Percentiles rank a stretch among this genome's conserved stretches.
phyloP scores from a whole-genome alignment of 2,888 invertebrate genomes.

The Pardosa pseudoannulata region DNA sequence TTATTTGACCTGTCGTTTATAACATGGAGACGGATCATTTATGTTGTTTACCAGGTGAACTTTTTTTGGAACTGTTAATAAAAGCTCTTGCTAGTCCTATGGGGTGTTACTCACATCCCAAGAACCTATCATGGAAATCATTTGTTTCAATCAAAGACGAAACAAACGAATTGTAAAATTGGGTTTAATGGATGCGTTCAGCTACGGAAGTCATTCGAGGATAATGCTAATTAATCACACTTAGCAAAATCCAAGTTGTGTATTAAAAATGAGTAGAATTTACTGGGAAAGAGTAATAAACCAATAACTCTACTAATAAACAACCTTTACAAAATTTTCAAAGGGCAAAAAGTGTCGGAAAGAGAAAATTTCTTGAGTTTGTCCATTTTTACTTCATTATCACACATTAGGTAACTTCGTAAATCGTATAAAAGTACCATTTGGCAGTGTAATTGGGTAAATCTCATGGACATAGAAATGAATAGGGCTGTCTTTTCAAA shows the following conservation, averaged over 20 bases:
- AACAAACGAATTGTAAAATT: constrained; percentile 46
- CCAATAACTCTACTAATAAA: neutral
- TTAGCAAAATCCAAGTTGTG: constrained; percentile 23
- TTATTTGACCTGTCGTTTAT: constrained; percentile 8
- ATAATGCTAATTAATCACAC: constrained; percentile 50
- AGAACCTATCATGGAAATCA: constrained; percentile 22
- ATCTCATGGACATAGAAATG: no score
- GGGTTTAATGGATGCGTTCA: constrained; percentile 31
- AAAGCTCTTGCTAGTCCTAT: neutral
- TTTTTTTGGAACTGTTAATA: constrained; percentile 14
- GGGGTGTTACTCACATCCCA: neutral
- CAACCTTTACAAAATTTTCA: neutral
- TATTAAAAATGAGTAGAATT: constrained; percentile 5
- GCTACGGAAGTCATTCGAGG: constrained; percentile 24
- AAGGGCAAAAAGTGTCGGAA: neutral
- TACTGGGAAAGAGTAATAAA: neutral
- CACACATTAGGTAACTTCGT: no score
- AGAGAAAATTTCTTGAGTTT: no score
- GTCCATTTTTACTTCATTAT: no score
- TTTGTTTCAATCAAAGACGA: constrained; percentile 41
- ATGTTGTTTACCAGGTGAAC: constrained; percentile 15
- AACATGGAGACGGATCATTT: neutral
- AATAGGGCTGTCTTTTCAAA: no score
- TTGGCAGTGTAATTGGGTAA: no score
- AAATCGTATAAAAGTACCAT: no score